A percentile compares a stretch with the other conserved stretches of the same genome.
These are phyloP conservation scores for Paedocypris micromegethes DNA, from an alignment of 2,797 vertebrate genomes.

Conservation along the genomic window DNA sequence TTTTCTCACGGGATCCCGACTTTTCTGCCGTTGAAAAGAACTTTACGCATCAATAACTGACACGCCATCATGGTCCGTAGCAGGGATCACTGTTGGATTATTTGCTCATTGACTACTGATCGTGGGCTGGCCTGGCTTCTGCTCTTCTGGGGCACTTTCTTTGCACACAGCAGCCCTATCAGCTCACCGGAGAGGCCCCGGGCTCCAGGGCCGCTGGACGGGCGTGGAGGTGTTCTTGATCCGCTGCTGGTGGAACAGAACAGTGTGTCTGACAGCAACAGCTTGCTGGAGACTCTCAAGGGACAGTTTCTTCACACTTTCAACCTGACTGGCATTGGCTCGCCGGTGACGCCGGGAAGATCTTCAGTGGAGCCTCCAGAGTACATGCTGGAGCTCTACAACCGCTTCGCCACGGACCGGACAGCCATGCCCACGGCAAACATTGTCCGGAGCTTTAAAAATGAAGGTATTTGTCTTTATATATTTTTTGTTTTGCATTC, in stretches of 20 bases:
- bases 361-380: constrained; percentile 85
- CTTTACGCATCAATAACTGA: constrained; percentile 39
- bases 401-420: constrained; percentile 88
- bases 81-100: constrained; percentile 57
- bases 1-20: constrained; percentile 29
- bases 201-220: constrained; percentile 69
- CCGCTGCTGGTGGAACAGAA: constrained; percentile 79
- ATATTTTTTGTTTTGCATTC: not conserved
- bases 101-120: constrained; percentile 26
- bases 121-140: constrained; percentile 61
- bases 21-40: constrained; percentile 22
- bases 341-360: constrained; percentile 60
- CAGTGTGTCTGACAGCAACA: constrained; percentile 75
- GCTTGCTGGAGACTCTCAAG: constrained; percentile 80
- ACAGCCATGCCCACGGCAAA: constrained; percentile 89
- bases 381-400: constrained; percentile 98
- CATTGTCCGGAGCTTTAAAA: constrained; percentile 96
- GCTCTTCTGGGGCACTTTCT: constrained; percentile 53
- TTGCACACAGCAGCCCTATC: constrained; percentile 76
- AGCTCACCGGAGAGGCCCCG: constrained; percentile 69
- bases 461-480: constrained; percentile 78
- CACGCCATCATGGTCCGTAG: constrained; percentile 72
- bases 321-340: constrained; percentile 83
- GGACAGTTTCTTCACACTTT: constrained; percentile 85
- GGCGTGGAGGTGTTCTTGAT: constrained; percentile 78